Percentiles rank a stretch among this genome's conserved stretches.
Conservation (phyloP, 2,888 invertebrate genomes). For the Drosophila cracens region DNA sequence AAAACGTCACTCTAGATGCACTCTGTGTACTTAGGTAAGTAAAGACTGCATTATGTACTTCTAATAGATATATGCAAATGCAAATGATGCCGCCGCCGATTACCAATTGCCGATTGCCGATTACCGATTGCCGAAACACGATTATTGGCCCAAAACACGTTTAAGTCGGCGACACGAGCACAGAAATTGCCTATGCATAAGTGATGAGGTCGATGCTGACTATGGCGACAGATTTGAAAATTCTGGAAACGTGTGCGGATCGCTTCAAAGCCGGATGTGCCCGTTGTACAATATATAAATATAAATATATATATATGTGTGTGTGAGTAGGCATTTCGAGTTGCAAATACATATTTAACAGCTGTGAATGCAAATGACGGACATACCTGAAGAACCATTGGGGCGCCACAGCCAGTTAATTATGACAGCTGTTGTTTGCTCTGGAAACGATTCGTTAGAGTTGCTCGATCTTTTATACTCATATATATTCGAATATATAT, state of each 20-base stretch:
- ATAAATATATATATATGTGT: background rate
- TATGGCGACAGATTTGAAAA: slow-evolving; percentile 54
- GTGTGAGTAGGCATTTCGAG: slow-evolving; percentile 22
- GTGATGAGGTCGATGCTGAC: slow-evolving; percentile 53
- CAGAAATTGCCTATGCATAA: slow-evolving; percentile 65
- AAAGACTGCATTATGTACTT: slow-evolving; percentile 5
- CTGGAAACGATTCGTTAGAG: slow-evolving; percentile 28
- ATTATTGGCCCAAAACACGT: slow-evolving; percentile 61
- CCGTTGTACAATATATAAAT: slow-evolving; percentile 3
- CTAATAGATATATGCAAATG: slow-evolving; percentile 40
- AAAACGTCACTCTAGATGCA: slow-evolving; percentile 51
- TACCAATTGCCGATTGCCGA: slow-evolving; percentile 13
- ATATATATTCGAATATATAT: slow-evolving; percentile 12
- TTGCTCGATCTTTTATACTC: slow-evolving; percentile 49
- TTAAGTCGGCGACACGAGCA: slow-evolving; percentile 42
- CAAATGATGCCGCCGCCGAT: slow-evolving; percentile 46
- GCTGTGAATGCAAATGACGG: slow-evolving; percentile 65
- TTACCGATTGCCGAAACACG: slow-evolving; percentile 18
- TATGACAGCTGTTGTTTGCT: slow-evolving; percentile 24
- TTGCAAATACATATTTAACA: slow-evolving; percentile 49
- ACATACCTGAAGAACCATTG: slow-evolving; percentile 56
- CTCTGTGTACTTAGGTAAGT: background rate
- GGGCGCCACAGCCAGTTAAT: slow-evolving; percentile 30
- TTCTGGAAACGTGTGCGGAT: slow-evolving; percentile 62
- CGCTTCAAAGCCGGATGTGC: slow-evolving; percentile 61